Base-by-base conservation (phyloP, 2,797 vertebrate species). In the Pygocentrus nattereri region DNA sequence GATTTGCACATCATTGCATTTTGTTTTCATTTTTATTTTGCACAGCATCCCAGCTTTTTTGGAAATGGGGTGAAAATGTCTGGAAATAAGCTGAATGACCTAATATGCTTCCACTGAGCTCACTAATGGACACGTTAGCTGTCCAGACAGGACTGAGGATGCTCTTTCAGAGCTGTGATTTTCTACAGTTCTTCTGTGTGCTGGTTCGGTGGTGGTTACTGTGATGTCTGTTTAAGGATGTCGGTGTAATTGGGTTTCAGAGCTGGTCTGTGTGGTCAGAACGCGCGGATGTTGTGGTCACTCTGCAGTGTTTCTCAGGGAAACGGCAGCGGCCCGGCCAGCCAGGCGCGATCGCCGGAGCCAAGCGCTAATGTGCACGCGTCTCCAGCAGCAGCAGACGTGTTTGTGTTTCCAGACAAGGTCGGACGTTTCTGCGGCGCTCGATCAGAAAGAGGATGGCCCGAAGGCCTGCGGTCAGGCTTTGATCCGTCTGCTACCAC, bases 211-310 rank as follows among this genome's bases (percentile, higher is more conserved):
- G 41, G 67, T 82, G 80, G 47, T 12, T 18, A 21, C 15, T 52
- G 77, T 82, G 69, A 30, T 75, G 54, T 19, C 16, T 49, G 41
- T 31, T 41, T 50, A 7, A 41, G 21, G 30, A 67, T 84, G 69
- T 86, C 83, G 82, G 82, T 88, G 87, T 74, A 74, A 74, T 85
- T 80, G 87, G 89, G 83, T 84, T 89, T 88, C 88, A 88, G 88
- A 87, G 90, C 44, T 27, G 67, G 41, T 88, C 85, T 89, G 44
- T 92, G 92, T 88, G 92, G 93, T 5, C 81, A 94, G 92, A 92
- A 92, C 89, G 56, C 85, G 82, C 91, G 91, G 92, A 93, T 93
- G 88, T 90, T 93, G 93, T 77, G 91, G 92, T 89, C 80, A 75
- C 38, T 71, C 34, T 62, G 44, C 12, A 81, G 59, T 30, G 25